These are phyloP conservation scores for Lasius fuliginosus DNA, from an alignment of 2,888 invertebrate genomes.

Conservation along the genomic window DNA sequence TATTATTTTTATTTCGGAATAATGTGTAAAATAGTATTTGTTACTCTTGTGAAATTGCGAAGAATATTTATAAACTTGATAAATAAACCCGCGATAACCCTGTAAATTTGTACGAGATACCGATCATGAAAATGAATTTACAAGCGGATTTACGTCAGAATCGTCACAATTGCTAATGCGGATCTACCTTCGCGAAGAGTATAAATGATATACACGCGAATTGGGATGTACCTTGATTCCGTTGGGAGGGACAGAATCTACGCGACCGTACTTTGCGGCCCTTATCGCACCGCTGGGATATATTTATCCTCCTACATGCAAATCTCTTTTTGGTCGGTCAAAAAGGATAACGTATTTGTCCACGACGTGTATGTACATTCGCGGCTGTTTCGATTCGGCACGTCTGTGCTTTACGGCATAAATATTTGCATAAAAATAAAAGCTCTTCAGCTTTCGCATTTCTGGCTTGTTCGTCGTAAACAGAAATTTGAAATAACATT, in stretches of 20 bases:
- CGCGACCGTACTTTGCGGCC: not conserved
- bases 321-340: not conserved
- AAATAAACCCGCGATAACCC: too few species aligned
- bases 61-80: not conserved
- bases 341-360: not conserved
- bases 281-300: not conserved
- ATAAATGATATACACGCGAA: not conserved
- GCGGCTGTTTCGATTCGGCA: not conserved
- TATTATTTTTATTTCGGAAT: not conserved
- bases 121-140: not conserved
- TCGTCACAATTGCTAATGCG: not conserved
- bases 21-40: not conserved
- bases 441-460: not conserved
- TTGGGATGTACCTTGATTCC: not conserved
- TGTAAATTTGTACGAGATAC: not conserved
- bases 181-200: too few species aligned
- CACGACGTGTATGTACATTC: not conserved
- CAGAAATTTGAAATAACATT: not conserved
- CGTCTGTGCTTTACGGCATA: not conserved
- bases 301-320: not conserved
- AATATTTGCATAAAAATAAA: not conserved
- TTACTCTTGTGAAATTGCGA: not conserved
- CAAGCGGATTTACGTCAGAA: not conserved
- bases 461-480: not conserved
- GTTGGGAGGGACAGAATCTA: not conserved